Conservation (phyloP, 2,113 vertebrate species). For the Pyxicephalus adspersus region DNA sequence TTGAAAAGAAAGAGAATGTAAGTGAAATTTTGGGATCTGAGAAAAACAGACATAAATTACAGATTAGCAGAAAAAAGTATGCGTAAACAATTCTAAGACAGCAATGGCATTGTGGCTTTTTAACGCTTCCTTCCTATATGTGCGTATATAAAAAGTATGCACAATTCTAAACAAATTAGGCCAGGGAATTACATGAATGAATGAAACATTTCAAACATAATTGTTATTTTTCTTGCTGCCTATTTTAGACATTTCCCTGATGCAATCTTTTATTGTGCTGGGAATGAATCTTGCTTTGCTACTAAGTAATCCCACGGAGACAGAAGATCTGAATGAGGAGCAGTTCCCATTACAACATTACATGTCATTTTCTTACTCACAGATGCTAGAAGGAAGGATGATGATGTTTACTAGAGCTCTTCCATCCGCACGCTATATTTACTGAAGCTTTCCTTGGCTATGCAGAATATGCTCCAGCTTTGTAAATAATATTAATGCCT, state of each 20-base stretch:
- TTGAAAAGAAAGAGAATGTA: too few relatives aligned
- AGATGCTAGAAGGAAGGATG: background rate
- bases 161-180: background rate
- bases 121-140: too few relatives aligned
- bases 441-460: too few relatives aligned
- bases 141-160: too few relatives aligned
- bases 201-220: conserved; percentile 12
- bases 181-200: background rate
- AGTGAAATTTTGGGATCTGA: too few relatives aligned
- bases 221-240: conserved; percentile 34
- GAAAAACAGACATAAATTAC: too few relatives aligned
- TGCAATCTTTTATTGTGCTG: conserved; percentile 22
- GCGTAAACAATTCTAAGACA: too few relatives aligned
- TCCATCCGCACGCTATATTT: too few relatives aligned
- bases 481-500: too few relatives aligned
- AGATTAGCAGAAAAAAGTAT: too few relatives aligned
- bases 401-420: background rate
- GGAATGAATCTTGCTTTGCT: conserved; percentile 13
- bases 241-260: conserved; percentile 28
- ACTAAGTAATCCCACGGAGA: conserved; percentile 46
- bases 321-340: conserved; percentile 28
- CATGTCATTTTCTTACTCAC: conserved; percentile 18
- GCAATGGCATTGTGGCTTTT: too few relatives aligned
- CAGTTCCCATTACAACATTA: background rate
- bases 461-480: too few relatives aligned